phyloP scores from a whole-genome alignment of 2,113 vertebrate species.

The Bothrops jararaca region DNA sequence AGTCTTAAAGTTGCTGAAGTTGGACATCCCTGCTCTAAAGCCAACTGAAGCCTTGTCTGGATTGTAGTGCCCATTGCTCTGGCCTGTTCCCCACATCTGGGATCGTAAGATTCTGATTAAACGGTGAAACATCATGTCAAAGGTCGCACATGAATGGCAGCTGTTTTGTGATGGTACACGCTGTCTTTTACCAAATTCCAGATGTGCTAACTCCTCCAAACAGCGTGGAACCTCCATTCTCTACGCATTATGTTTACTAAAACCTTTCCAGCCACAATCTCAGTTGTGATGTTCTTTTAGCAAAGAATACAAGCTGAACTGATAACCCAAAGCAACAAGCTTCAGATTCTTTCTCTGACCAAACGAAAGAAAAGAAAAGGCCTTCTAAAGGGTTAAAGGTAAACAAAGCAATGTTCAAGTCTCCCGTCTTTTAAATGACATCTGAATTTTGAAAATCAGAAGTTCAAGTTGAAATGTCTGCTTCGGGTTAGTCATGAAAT shows the following conservation, averaged over 20 bases:
- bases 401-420: slow-evolving; percentile 12
- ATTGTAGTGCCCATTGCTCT: background rate
- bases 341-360: background rate
- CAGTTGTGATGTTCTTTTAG: background rate
- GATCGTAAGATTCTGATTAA: background rate
- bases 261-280: background rate
- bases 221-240: background rate
- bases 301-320: background rate
- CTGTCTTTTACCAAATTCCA: background rate
- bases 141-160: background rate
- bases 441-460: background rate
- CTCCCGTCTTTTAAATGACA: background rate
- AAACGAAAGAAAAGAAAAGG: background rate
- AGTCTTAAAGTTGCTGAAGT: too few relatives aligned
- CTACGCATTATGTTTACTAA: background rate
- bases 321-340: background rate
- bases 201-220: background rate
- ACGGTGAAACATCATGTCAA: background rate
- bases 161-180: background rate
- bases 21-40: background rate
- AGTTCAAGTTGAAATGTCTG: background rate
- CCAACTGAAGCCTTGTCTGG: background rate
- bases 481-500: slow-evolving; percentile 14
- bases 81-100: background rate
- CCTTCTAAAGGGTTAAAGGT: background rate